These are phyloP conservation scores for Adelosebastes latens DNA, from an alignment of 2,797 vertebrate species.

Conservation along the genomic window DNA sequence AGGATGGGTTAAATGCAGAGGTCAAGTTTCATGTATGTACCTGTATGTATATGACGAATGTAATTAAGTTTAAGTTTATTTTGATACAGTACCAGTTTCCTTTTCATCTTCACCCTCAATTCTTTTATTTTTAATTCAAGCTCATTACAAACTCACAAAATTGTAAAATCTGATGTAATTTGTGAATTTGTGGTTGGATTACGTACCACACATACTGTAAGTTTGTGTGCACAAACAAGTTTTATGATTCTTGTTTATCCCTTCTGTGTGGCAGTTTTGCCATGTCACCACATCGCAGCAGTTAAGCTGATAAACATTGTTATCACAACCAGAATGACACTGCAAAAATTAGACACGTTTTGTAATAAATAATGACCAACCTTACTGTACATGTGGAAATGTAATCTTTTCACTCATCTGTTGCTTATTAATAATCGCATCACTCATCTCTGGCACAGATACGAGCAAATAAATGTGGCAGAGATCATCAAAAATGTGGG, in stretches of 20 bases:
- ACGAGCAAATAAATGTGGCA: background rate
- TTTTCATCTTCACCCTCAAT: background rate
- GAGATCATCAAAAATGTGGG: background rate
- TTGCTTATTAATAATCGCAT: constrained; percentile 9
- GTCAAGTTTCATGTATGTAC: no score
- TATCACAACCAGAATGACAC: constrained; percentile 6
- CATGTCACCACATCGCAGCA: constrained; percentile 4
- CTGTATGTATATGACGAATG: no score
- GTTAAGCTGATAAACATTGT: background rate
- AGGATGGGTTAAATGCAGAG: no score
- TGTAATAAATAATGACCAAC: background rate
- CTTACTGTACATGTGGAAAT: background rate
- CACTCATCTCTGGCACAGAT: background rate
- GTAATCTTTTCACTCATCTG: background rate
- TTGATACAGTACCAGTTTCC: background rate
- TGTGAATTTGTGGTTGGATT: background rate
- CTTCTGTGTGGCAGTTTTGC: background rate
- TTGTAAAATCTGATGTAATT: background rate
- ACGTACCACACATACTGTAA: background rate
- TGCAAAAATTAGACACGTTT: background rate
- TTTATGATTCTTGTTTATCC: background rate
- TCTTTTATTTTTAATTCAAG: background rate
- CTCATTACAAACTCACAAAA: background rate
- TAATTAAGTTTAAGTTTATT: background rate
- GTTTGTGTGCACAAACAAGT: background rate